Conservation (phyloP, 1,140 invertebrate genomes). For the Drosophila kikkawai region DNA sequence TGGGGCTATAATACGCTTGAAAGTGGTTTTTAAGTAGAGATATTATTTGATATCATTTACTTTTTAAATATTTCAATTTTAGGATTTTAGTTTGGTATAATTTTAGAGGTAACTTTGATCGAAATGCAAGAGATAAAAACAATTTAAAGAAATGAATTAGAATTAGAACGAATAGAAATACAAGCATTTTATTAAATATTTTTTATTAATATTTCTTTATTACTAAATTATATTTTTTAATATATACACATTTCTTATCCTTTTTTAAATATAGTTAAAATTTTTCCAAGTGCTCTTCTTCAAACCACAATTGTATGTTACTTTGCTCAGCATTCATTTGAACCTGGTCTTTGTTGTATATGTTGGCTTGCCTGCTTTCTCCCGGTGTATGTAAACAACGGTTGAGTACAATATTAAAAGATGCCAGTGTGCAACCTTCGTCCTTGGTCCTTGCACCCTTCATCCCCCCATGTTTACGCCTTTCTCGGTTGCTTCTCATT, state of each 20-base stretch:
- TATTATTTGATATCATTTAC: background rate
- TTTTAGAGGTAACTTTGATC: background rate
- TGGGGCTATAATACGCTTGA: slow-evolving; percentile 12
- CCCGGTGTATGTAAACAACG: slow-evolving; percentile 50
- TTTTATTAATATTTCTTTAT: background rate
- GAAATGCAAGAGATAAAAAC: background rate
- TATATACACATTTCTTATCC: background rate
- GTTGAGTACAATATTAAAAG: slow-evolving; percentile 65
- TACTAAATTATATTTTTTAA: background rate
- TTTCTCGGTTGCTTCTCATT: slow-evolving; percentile 35
- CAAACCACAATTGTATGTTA: background rate
- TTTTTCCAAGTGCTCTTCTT: background rate
- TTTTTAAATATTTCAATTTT: background rate
- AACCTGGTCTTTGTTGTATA: background rate
- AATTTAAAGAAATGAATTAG: too few species aligned
- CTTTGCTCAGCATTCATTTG: background rate
- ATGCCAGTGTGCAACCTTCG: slow-evolving; percentile 26
- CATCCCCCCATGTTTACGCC: slow-evolving; percentile 23
- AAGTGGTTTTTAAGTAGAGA: background rate
- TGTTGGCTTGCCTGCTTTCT: slow-evolving; percentile 10
- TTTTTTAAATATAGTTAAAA: background rate
- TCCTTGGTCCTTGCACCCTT: slow-evolving; percentile 1
- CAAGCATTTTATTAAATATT: too few species aligned
- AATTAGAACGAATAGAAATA: background rate
- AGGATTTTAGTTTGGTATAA: background rate